Percentiles rank a stretch among this genome's conserved stretches.
Evolutionary conservation across 2,797 vertebrate species (phyloP).

Genomic region (Coracias cyanogaster): DNA sequence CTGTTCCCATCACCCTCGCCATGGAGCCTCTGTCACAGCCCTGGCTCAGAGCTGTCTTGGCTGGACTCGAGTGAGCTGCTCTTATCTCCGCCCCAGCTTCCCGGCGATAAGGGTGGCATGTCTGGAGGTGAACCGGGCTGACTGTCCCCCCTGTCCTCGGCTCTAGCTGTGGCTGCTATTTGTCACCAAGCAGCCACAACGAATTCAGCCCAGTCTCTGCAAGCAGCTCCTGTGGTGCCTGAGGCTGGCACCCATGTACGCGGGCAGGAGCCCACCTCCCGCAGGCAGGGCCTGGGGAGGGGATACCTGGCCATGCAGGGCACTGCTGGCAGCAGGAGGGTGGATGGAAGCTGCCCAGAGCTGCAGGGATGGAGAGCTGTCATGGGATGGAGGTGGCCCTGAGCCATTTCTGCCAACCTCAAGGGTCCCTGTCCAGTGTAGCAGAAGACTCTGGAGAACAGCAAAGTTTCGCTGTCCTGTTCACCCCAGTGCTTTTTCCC

Average conservation of each 20-base stretch:
- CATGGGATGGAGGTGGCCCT: not conserved
- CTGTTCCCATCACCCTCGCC: not conserved
- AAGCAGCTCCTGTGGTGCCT: not conserved
- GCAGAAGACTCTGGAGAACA: not conserved
- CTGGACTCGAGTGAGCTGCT: not conserved
- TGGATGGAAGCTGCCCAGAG: not conserved
- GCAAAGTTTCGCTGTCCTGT: not conserved
- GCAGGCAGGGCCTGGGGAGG: rapidly evolving
- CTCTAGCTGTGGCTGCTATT: not conserved
- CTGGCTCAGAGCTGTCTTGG: not conserved
- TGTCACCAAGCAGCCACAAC: not conserved
- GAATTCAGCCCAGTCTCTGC: not conserved
- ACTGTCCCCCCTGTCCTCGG: not conserved
- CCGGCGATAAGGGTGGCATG: not conserved
- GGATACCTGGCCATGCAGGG: not conserved
- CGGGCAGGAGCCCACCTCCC: not conserved
- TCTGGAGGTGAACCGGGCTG: not conserved
- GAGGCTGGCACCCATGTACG: rapidly evolving
- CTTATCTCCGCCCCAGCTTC: constrained; percentile 51
- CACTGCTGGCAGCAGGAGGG: not conserved
- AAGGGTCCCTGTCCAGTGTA: not conserved
- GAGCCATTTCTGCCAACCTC: not conserved
- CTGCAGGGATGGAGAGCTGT: not conserved
- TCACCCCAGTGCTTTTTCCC: not conserved
- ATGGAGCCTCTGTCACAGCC: not conserved